Conservation (phyloP, 2,888 invertebrate species). For the Spodoptera littoralis region DNA sequence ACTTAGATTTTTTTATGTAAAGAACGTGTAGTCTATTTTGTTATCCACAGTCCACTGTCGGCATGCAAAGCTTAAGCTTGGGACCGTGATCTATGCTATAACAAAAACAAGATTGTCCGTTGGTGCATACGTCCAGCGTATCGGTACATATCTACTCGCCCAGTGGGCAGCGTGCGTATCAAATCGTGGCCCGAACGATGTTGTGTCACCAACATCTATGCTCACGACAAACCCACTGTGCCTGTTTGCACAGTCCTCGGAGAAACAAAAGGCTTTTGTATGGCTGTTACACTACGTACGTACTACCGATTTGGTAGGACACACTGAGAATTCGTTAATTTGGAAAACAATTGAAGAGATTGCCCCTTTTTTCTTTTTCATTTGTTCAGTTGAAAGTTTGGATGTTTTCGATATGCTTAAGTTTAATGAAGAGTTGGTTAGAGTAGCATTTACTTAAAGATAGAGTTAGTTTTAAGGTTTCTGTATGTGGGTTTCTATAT, state of each 20-base stretch:
- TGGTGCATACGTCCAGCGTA: not conserved
- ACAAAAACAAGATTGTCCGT: too few species aligned
- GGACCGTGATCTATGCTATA: too few species aligned
- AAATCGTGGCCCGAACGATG: conserved; percentile 45
- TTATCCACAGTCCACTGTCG: too few species aligned
- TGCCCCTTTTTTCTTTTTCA: not conserved
- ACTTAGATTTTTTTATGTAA: too few species aligned
- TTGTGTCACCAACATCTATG: conserved; percentile 40
- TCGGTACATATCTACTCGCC: conserved; percentile 14
- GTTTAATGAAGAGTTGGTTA: not conserved
- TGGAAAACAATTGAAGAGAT: conserved; percentile 12
- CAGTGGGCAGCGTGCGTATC: conserved; percentile 47
- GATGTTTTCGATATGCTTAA: not conserved
- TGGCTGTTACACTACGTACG: conserved; percentile 3
- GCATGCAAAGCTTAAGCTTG: too few species aligned
- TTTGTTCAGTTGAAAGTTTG: not conserved
- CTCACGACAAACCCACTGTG: conserved; percentile 44
- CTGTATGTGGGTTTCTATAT: too few species aligned
- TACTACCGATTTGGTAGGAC: conserved; percentile 14
- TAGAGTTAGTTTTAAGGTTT: too few species aligned
- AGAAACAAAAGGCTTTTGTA: conserved; percentile 45
- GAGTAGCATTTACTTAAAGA: not conserved
- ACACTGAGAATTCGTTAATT: conserved; percentile 5
- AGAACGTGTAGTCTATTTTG: too few species aligned
- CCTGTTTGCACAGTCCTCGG: conserved; percentile 23